Evolutionary conservation across 1,140 invertebrate species (phyloP).

Genomic region (Aphaenogaster ashmeadi): DNA sequence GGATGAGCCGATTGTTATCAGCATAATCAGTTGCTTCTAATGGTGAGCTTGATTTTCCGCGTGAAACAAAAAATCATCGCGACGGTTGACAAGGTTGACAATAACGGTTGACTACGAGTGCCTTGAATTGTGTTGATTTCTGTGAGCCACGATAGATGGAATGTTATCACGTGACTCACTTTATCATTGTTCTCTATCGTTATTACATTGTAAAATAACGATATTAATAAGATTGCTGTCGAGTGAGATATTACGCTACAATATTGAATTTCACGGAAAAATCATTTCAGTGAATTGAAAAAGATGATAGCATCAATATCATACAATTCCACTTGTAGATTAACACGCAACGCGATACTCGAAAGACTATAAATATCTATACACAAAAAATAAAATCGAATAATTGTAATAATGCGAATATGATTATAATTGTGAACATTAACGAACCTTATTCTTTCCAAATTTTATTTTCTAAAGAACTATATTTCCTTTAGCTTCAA

Average conservation of each 20-base stretch:
- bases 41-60: conserved; percentile 39
- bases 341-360: not conserved
- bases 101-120: not conserved
- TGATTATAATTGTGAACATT: not conserved
- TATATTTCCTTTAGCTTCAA: not conserved
- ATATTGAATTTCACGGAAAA: not conserved
- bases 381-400: not conserved
- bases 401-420: not conserved
- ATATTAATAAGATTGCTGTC: not conserved
- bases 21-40: conserved; percentile 3
- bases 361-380: not conserved
- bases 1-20: conserved; percentile 19
- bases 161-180: not conserved
- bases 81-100: conserved; percentile 5
- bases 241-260: not conserved
- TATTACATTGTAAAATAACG: conserved; percentile 22
- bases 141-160: not conserved
- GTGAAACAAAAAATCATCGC: not conserved
- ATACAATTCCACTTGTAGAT: not conserved
- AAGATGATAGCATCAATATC: not conserved
- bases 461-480: not conserved
- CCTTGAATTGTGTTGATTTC: not conserved
- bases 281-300: not conserved
- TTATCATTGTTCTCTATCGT: not conserved
- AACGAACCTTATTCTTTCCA: not conserved